These are phyloP conservation scores for Parus major DNA, from an alignment of 2,113 vertebrate species.

Conservation along the genomic window DNA sequence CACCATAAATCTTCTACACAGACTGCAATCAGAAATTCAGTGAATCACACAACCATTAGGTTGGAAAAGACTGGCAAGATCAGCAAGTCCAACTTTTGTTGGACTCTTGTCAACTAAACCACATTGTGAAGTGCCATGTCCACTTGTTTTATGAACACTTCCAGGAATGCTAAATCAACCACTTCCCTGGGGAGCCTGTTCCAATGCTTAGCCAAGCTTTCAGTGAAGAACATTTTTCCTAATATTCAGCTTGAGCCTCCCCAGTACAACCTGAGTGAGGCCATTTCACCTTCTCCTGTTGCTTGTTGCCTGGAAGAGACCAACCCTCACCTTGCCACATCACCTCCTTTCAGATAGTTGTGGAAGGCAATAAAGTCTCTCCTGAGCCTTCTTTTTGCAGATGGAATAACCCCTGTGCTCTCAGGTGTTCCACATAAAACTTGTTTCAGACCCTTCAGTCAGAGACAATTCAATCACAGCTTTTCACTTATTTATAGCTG, in stretches of 20 bases:
- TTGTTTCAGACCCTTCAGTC: background rate
- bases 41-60: background rate
- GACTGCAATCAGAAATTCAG: background rate
- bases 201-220: fast-evolving
- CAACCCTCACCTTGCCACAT: background rate
- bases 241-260: background rate
- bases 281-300: background rate
- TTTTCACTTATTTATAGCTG: background rate
- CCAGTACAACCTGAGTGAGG: background rate
- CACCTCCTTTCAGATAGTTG: background rate
- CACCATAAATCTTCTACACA: background rate
- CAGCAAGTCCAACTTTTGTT: background rate
- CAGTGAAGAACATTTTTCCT: background rate
- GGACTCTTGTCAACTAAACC: background rate
- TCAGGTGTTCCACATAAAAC: background rate
- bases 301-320: background rate
- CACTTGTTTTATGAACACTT: background rate
- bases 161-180: background rate
- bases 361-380: background rate
- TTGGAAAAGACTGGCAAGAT: background rate
- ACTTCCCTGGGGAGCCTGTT: background rate
- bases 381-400: background rate
- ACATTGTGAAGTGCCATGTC: background rate
- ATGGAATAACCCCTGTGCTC: background rate
- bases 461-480: background rate